Percentiles rank a stretch among this genome's conserved stretches.
Evolutionary conservation across 2,797 vertebrate species (phyloP).

Genomic region (Remorina albescens): DNA sequence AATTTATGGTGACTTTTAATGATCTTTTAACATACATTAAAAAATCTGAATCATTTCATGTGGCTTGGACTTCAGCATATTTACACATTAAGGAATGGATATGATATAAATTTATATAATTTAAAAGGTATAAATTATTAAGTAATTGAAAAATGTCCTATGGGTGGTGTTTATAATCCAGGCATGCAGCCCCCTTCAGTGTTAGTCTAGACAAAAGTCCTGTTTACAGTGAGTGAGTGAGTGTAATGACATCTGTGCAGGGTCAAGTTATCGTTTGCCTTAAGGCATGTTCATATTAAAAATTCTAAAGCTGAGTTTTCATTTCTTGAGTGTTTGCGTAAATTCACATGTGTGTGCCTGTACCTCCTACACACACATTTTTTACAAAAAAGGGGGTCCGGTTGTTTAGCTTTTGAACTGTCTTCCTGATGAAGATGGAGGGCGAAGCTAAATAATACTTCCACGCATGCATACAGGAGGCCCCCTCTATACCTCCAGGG

Average conservation of each 20-base stretch:
- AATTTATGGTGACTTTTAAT: not conserved
- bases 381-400: constrained; percentile 31
- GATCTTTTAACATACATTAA: not conserved
- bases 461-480: constrained; percentile 40
- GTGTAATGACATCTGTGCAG: constrained; percentile 2
- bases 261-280: constrained; percentile 17
- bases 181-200: not conserved
- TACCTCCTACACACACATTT: constrained; percentile 14
- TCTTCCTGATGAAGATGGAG: constrained; percentile 63
- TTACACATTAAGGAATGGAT: not conserved
- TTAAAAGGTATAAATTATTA: not conserved
- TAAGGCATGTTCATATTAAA: constrained; percentile 31
- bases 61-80: not conserved
- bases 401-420: constrained; percentile 56
- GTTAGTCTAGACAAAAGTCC: not conserved
- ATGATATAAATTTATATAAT: not conserved
- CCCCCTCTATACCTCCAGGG: constrained; percentile 70
- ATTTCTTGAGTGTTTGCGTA: constrained; percentile 52
- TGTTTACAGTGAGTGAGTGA: not conserved
- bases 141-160: too few species aligned
- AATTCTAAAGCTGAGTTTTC: constrained; percentile 33
- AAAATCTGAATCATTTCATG: not conserved
- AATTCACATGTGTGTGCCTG: constrained; percentile 4
- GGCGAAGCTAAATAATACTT: constrained; percentile 58
- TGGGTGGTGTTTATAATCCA: not conserved